Evolutionary conservation across 2,113 vertebrate species (phyloP), one percentile per base, ranked within the genome.

Genomic region (Urocitellus parryii): DNA sequence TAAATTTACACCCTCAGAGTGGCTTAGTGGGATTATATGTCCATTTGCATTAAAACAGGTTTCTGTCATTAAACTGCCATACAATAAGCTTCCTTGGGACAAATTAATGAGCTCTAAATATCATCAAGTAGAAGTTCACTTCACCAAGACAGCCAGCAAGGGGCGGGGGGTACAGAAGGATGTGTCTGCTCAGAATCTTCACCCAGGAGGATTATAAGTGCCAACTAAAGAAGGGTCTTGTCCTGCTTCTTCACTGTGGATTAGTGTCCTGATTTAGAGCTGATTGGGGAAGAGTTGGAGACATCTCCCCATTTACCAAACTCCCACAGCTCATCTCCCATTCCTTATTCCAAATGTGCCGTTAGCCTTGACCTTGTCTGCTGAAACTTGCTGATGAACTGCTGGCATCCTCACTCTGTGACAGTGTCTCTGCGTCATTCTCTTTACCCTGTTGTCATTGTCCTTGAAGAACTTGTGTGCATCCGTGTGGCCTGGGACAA

Each of bases 61-160:
- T 81, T 95, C 93, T 85, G 37, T 94, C 96, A 97, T 98, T 97
- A 97, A 98, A 96, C 94, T 97, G 97, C 95, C 97, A 97, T 88
- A 88, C 8, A 63, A 84, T 92, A 98, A 97, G 96, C 84, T 88
- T 97, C 53, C 73, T 95, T 88, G 96, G 97, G 83, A 88, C 65
- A 97, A 98, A 98, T 96, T 94, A 98, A 97, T 90, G 88, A 79
- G 87, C 91, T 98, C 94, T 91, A 97, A 98, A 65, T 97, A 89
- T 93, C 90, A 92, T 96, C 96, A 96, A 98, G 81, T 63, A 97
- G 70, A 97, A 96, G 92, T 98, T 97, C 51, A 11, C 95, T 97
- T 98, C 78, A 88, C 51, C 96, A 96, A 96, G 78, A 86, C 84
- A 92, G 95, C 39, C 95, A 95, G 94, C 83, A 68, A 73, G 61